Evolutionary conservation across 2,113 vertebrate species (phyloP).

Genomic region (Tyrannus savana): DNA sequence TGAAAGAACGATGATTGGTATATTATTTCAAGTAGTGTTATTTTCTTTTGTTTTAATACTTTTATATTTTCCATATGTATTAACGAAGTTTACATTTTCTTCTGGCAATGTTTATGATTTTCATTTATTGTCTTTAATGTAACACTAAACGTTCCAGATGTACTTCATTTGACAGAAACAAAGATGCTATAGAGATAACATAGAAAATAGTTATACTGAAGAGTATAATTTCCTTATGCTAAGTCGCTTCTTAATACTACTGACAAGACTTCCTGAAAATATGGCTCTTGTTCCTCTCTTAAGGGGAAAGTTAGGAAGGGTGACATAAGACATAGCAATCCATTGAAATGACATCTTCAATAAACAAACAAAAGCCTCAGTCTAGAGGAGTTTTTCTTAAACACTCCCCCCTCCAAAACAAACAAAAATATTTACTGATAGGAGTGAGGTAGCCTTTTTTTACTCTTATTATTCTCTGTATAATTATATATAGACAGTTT

Average conservation of each 20-base stretch:
- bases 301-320: fast-evolving
- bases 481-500: background rate
- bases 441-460: background rate
- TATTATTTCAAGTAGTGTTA: background rate
- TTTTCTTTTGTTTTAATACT: background rate
- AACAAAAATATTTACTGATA: background rate
- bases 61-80: background rate
- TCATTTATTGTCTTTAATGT: background rate
- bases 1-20: background rate
- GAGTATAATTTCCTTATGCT: background rate
- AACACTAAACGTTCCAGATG: background rate
- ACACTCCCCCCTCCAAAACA: background rate
- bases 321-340: fast-evolving
- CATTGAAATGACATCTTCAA: background rate
- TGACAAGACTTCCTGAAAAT: background rate
- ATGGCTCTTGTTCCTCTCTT: fast-evolving
- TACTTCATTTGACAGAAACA: background rate
- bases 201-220: background rate
- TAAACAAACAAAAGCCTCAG: fast-evolving
- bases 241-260: background rate
- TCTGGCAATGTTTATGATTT: background rate
- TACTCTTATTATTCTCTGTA: background rate
- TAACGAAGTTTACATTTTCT: background rate
- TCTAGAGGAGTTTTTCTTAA: background rate
- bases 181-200: background rate